phyloP scores from a whole-genome alignment of 2,888 invertebrate genomes.

The Limnephilus lunatus region DNA sequence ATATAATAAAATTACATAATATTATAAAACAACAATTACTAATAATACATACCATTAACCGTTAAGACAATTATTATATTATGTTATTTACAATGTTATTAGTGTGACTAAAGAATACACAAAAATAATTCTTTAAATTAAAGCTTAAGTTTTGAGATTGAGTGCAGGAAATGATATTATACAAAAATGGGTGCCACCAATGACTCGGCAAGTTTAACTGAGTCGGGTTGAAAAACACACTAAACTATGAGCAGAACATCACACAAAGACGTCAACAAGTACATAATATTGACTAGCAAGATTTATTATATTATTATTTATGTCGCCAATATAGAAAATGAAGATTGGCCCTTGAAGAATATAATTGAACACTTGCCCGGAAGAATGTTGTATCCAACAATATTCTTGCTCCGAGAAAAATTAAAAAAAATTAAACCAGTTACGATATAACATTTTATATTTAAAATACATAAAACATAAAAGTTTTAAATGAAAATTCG shows the following conservation, averaged over 20 bases:
- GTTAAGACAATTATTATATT: constrained; percentile 10
- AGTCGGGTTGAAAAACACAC: not conserved
- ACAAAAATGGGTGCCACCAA: not conserved
- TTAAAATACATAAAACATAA: too few species aligned
- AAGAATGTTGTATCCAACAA: too few species aligned
- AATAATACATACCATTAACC: constrained; percentile 43
- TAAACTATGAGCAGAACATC: constrained; percentile 30
- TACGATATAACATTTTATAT: too few species aligned
- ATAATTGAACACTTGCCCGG: too few species aligned
- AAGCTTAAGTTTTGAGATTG: constrained; percentile 52
- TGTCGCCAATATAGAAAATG: not conserved
- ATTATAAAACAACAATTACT: constrained; percentile 35
- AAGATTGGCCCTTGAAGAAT: not conserved
- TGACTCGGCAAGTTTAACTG: not conserved
- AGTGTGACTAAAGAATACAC: not conserved
- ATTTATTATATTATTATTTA: constrained; percentile 35
- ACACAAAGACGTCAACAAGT: constrained; percentile 10
- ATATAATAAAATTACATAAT: constrained; percentile 13
- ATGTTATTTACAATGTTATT: not conserved
- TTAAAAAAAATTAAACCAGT: too few species aligned
- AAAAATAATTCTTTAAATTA: constrained; percentile 38
- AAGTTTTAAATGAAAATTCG: too few species aligned
- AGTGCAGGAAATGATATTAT: constrained; percentile 32
- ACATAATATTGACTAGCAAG: constrained; percentile 41
- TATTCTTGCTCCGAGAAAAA: too few species aligned